A percentile compares a stretch with the other conserved stretches of the same genome.
phyloP scores from a whole-genome alignment of 2,888 invertebrate species.

The Dysmachus trigonus region DNA sequence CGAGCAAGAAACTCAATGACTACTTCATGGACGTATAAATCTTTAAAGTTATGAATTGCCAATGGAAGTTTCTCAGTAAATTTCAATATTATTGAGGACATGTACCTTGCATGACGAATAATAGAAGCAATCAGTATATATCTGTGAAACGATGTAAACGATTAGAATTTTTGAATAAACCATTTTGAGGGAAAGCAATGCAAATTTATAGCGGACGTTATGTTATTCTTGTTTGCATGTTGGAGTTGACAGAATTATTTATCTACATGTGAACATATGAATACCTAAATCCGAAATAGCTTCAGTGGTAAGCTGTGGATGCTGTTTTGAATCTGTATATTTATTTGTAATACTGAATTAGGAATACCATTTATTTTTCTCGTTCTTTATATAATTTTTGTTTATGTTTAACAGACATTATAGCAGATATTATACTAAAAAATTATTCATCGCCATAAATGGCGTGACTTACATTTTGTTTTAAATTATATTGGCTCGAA shows the following conservation, averaged over 20 bases:
- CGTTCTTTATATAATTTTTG: too few relatives aligned
- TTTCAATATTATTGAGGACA: neutral
- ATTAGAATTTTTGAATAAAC: neutral
- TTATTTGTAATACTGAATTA: too few relatives aligned
- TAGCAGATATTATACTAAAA: too few relatives aligned
- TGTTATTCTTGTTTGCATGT: neutral
- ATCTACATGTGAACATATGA: too few relatives aligned
- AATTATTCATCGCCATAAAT: too few relatives aligned
- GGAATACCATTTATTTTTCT: too few relatives aligned
- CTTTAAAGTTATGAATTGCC: neutral
- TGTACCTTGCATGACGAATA: neutral
- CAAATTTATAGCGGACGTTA: neutral
- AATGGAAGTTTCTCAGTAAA: neutral
- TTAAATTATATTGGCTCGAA: too few relatives aligned
- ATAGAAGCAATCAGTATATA: neutral
- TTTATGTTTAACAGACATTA: too few relatives aligned
- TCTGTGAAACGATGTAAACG: neutral
- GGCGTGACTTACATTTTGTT: too few relatives aligned
- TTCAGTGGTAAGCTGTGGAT: too few relatives aligned
- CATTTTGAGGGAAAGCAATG: neutral
- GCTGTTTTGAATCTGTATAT: too few relatives aligned
- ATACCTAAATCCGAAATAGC: too few relatives aligned
- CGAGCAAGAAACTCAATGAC: neutral
- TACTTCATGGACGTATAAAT: neutral
- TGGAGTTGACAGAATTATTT: neutral